Base-by-base conservation (phyloP, 2,888 invertebrate genomes). In the Tiliacea citrago region DNA sequence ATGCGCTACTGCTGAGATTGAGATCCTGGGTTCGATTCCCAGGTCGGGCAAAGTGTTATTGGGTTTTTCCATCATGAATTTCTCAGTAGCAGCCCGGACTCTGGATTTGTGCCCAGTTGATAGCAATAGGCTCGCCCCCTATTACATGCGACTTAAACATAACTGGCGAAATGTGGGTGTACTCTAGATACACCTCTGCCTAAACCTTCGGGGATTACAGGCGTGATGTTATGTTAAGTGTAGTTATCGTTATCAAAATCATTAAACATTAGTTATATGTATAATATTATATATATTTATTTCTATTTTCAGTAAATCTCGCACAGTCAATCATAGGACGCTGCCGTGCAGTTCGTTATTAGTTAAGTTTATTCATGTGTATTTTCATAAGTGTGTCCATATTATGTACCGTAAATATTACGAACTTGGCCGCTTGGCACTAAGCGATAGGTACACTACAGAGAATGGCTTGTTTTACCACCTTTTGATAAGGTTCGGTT, bases 281-380 rank as follows among this genome's bases (percentile, higher is more conserved):
- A 24, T 66, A 65, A 51, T 75, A 29, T 47, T 49, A 29, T 18
- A 77, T 62, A 29, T 57, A 51, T 45, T 63, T 68, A 13, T 84
- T 60, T 77, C 4, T 75, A 18, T 77, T 86, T 86, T 62, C 85
- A 85, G 85, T 61, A 51, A 77, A 68, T 67, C 76, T 76, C 73
- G 62, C 78, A 79, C 62, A 73, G 65, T 83, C 74, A 77, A 70
- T 39, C 62, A 47, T 60, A 72, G 53, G 70, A 69, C 29, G 69
- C 78, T 81, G 81, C 81, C 58, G 70, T 65, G 75, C 81, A 75
- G 84, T 80, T 68, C 47, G 67, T 79, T 65, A 69, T 16, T 75
- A 75, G 60, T 42, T 79, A 84, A 81, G 73, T 66, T 55, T 73
- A 75, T 79, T 66, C n/a, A 58, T 53, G 29, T 77, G 45, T 73